Base-by-base conservation (phyloP, 2,113 vertebrate species). In the Tupaia chinensis region DNA sequence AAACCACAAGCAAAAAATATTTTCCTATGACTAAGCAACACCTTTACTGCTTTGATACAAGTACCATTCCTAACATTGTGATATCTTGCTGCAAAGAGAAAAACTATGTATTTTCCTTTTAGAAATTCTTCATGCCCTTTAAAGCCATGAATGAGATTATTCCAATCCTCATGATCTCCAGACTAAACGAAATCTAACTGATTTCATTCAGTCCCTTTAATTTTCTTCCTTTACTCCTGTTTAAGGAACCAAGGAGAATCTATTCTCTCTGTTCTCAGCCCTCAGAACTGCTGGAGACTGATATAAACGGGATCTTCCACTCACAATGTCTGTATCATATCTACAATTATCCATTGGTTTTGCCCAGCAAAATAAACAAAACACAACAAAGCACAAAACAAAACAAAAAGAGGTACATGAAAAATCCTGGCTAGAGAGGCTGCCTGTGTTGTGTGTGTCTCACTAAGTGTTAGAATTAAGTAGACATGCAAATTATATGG, bases 1-100 rank as follows among this genome's bases (percentile, higher is more conserved):
- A 14, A 82, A 27, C 53, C 87, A 66, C 11, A 88, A 86, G 25
- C 54, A 73, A 76, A 87, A 91, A 85, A 1, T 86, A 84, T 23
- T 53, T 96, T 92, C 69, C 44, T 87, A 9, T 92, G 61, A 90
- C 58, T 60, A 87, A 96, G 66, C 29, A 69, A 61, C 22, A 79
- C 20, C 34, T 92, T 69, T 69, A 16, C 22, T 84, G 60, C 27
- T 94, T 89, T 76, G 44, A 85, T 63, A 15, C 77, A 68, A 68
- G 22, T 61, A 82, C 4, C 29, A 11, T 82, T 92, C 60, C 19
- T 79, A 83, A 17, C 80, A 70, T 16, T 84, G 5, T 80, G 78
- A 87, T 65, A 9, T 79, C 88, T 54, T 86, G 53, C n/a, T 89
- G 27, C 23, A 79, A 78, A 84, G 19, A 68, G 65, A 79, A 89